Percentiles rank a stretch among this genome's conserved stretches.
Evolutionary conservation across 2,888 invertebrate genomes (phyloP).

Genomic region (Petrophora chlorosata): DNA sequence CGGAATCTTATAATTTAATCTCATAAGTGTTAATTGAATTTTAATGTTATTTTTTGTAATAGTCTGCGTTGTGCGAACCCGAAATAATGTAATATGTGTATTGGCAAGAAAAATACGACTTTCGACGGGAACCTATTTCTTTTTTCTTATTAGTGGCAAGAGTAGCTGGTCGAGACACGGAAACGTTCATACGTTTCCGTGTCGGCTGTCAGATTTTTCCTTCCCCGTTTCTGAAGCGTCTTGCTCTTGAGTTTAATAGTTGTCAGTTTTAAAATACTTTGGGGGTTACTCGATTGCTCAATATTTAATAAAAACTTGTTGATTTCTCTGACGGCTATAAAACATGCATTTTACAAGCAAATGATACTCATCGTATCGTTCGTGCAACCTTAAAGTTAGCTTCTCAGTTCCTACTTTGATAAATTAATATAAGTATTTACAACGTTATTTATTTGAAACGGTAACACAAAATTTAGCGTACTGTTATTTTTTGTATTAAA

Average conservation of each 20-base stretch:
- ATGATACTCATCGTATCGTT: neutral
- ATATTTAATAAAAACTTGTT: conserved; percentile 1
- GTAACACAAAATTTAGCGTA: too few relatives aligned
- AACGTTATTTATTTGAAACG: conserved; percentile 6
- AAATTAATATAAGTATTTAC: conserved; percentile 28
- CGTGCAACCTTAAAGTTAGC: conserved; percentile 18
- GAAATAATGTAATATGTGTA: too few relatives aligned
- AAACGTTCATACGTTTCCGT: too few relatives aligned
- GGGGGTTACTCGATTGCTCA: conserved; percentile 8
- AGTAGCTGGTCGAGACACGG: too few relatives aligned
- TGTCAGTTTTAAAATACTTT: conserved; percentile 4
- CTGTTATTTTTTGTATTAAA: too few relatives aligned
- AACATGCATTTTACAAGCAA: conserved; percentile 2
- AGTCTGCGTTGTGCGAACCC: conserved; percentile 22
- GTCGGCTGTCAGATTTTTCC: too few relatives aligned
- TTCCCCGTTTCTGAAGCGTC: too few relatives aligned
- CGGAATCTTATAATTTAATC: conserved; percentile 44
- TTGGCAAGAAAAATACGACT: too few relatives aligned
- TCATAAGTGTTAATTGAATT: conserved; percentile 44
- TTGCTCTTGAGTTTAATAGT: too few relatives aligned
- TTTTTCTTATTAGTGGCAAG: too few relatives aligned
- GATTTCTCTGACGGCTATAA: conserved; percentile 2
- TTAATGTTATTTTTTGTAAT: conserved; percentile 39
- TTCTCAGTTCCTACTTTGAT: conserved; percentile 42
- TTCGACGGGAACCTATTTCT: too few relatives aligned